Evolutionary conservation across 2,888 invertebrate species (phyloP).

Genomic region (Trachelus tabidus): DNA sequence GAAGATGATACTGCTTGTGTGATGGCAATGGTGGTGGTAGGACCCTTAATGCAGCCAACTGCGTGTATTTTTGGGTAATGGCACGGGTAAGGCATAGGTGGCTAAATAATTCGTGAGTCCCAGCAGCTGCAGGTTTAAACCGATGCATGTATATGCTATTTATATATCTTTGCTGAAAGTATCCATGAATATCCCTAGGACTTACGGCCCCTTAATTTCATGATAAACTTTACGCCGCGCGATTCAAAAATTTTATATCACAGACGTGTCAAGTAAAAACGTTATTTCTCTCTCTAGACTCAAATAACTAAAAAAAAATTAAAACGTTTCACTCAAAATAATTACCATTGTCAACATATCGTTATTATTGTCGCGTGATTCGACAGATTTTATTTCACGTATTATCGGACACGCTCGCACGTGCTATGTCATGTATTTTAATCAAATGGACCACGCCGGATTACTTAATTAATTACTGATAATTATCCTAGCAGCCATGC

Average conservation of each 20-base stretch:
- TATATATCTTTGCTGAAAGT: conserved; percentile 36
- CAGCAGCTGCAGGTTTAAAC: conserved; percentile 25
- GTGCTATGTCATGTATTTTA: neutral
- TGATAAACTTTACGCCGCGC: neutral
- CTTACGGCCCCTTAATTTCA: conserved; percentile 20
- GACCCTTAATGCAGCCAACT: conserved; percentile 35
- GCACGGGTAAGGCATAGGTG: conserved; percentile 29
- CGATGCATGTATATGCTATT: conserved; percentile 36
- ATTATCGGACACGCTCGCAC: neutral
- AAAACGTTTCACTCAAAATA: no score
- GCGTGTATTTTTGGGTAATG: conserved; percentile 49
- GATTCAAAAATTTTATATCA: neutral
- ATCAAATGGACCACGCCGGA: neutral
- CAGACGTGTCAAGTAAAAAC: neutral
- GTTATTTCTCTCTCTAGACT: neutral
- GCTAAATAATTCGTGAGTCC: conserved; percentile 48
- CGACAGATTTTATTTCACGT: neutral
- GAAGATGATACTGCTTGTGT: neutral
- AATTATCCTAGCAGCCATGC: neutral
- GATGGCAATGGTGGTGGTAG: neutral
- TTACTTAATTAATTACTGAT: neutral
- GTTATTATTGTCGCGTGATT: neutral
- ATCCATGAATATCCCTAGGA: conserved; percentile 21
- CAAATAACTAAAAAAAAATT: neutral
- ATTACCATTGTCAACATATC: neutral